Evolutionary conservation across 2,888 invertebrate genomes (phyloP).

Genomic region (Heliconius sara): DNA sequence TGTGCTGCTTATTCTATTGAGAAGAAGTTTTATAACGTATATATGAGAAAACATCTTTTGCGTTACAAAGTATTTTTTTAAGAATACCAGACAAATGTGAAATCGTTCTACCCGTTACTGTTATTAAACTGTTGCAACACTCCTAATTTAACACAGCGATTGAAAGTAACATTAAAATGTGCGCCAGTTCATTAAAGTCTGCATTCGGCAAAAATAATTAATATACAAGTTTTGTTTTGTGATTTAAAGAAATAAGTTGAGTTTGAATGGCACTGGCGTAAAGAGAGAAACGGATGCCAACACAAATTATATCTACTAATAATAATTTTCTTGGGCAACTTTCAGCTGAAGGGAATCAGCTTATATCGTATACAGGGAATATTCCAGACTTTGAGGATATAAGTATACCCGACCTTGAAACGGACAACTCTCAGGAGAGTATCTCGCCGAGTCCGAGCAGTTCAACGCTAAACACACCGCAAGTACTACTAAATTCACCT

Average conservation of each 20-base stretch:
- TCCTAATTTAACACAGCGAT: not conserved
- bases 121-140: not conserved
- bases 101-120: not conserved
- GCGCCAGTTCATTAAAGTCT: not conserved
- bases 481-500: constrained; percentile 66
- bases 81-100: not conserved
- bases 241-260: not conserved
- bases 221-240: not conserved
- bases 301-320: constrained; percentile 34
- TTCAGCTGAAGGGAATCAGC: constrained; percentile 83
- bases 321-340: constrained; percentile 57
- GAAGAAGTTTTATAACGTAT: not conserved
- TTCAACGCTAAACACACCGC: constrained; percentile 75
- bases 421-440: constrained; percentile 65
- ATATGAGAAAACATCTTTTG: not conserved
- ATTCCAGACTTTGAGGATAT: constrained; percentile 83
- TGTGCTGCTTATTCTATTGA: not conserved
- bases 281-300: not conserved
- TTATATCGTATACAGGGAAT: constrained; percentile 83
- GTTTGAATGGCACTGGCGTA: not conserved
- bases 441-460: constrained; percentile 59
- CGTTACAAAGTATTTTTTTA: not conserved
- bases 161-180: constrained; percentile 3
- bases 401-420: constrained; percentile 72
- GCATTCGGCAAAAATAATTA: not conserved